Base-by-base conservation (phyloP, 2,888 invertebrate genomes). In the Archips xylosteana region DNA sequence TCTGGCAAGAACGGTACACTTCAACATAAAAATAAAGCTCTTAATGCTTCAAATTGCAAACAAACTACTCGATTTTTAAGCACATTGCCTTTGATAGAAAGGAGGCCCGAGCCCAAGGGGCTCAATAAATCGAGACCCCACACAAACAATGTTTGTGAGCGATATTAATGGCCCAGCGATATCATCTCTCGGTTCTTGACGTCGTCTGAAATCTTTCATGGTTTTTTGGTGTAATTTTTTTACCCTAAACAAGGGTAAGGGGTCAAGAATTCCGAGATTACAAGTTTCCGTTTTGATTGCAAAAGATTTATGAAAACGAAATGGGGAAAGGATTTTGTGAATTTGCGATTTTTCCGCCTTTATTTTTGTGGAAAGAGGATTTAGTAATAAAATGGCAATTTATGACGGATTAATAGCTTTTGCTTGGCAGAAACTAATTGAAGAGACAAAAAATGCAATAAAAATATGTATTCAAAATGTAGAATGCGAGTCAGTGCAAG, bases 81-180 rank as follows among this genome's bases (percentile, higher is more conserved):
- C 67, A 32, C 68, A 63, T 65, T 71, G 65, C 65, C 71, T 39
- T 60, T 23, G 54, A 63, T 57, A 57, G 62, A 54, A 62, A 65
- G 71, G 63, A 68, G 15, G n/a, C 67, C 67, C 63, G 0, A 68
- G 23, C 47, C 49, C 47, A 34, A 67, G 72, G 74, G 61, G 67
- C 76, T 80, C 89, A 84, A 90, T 89, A 91, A 91, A 91, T 91
- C 89, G 89, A 83, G 83, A 87, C 49, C 85, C 89, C 89, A 85
- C 80, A 82, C 91, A 91, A 92, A 92, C 90, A 91, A 89, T 91
- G 91, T 90, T 89, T 89, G 86, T 89, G 92, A 92, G 85, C 87
- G 87, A 84, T 92, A 92, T 92, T 91, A 92, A 91, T 91, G 89
- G 64, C 68, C 10, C 5, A n/a, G 32, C 60, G 86, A 87, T 89